phyloP scores from a whole-genome alignment of 2,113 vertebrate species.

The Chlamydotis undulata region DNA sequence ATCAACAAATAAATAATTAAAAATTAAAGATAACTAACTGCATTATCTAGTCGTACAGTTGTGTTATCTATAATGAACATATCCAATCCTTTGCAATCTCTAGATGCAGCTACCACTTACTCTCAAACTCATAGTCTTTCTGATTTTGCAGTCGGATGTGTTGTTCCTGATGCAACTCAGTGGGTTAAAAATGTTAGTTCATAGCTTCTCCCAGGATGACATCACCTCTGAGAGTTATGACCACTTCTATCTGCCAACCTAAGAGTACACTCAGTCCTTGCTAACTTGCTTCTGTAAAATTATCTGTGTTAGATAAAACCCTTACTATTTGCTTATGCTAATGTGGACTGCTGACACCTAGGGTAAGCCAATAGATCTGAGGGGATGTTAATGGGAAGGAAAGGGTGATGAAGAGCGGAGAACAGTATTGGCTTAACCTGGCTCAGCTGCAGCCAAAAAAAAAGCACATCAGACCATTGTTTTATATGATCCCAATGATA shows the following conservation, averaged over 20 bases:
- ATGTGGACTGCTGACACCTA: background rate
- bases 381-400: background rate
- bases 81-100: background rate
- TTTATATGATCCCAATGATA: background rate
- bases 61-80: background rate
- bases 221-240: background rate
- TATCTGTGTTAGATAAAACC: background rate
- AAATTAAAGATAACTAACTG: background rate
- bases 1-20: background rate
- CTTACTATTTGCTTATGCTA: background rate
- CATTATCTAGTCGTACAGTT: background rate
- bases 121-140: background rate
- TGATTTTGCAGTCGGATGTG: background rate
- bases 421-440: background rate
- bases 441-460: background rate
- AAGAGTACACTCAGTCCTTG: background rate
- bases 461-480: background rate
- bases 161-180: background rate
- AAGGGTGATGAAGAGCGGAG: fast-evolving
- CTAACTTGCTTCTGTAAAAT: background rate
- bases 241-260: background rate
- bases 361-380: background rate
- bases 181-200: background rate
- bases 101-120: background rate
- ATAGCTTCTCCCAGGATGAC: background rate